Percentiles rank a stretch among this genome's conserved stretches.
phyloP scores from a whole-genome alignment of 2,888 invertebrate genomes.

The Eristalinus sepulchralis region DNA sequence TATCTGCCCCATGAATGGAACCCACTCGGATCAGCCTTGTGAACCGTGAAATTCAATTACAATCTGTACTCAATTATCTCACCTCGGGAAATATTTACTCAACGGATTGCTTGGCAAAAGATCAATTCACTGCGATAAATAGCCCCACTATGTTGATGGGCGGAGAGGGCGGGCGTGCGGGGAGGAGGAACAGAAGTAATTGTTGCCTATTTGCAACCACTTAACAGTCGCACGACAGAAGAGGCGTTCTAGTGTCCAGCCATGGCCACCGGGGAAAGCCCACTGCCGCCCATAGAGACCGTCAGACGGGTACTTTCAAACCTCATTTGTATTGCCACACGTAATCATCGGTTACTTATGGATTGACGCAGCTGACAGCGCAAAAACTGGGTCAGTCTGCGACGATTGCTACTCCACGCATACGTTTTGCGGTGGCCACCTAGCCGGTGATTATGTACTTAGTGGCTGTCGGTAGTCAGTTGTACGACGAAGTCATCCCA shows the following conservation, averaged over 20 bases:
- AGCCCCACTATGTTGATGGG: too few relatives aligned
- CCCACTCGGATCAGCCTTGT: not conserved
- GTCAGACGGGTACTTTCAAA: not conserved
- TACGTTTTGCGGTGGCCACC: not conserved
- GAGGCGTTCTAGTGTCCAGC: not conserved
- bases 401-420: not conserved
- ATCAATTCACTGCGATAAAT: not conserved
- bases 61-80: conserved; percentile 5
- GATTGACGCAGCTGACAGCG: not conserved
- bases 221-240: not conserved
- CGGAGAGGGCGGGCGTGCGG: too few relatives aligned
- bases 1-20: not conserved
- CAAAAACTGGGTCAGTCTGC: conserved; percentile 4
- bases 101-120: not conserved
- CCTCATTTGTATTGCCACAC: not conserved
- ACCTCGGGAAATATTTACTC: not conserved
- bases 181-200: not conserved
- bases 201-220: not conserved
- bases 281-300: not conserved
- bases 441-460: not conserved
- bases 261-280: not conserved
- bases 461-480: not conserved
- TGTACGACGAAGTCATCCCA: not conserved
- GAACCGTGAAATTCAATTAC: not conserved
- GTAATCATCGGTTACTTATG: not conserved